These are phyloP conservation scores for Heliocidaris tuberculata DNA, from an alignment of 35 echinoderm and acorn worm genomes.

Conservation along the genomic window DNA sequence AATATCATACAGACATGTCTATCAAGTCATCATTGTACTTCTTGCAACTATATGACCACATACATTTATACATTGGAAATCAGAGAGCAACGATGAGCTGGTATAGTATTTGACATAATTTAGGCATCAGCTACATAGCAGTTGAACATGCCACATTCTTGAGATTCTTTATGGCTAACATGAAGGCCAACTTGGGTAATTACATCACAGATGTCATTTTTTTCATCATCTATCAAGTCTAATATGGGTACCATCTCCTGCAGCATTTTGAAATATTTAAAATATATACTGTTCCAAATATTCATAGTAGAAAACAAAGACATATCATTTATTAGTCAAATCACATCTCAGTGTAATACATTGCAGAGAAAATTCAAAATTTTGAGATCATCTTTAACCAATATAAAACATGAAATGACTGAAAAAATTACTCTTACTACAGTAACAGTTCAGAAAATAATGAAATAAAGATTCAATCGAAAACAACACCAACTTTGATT, in stretches of 20 bases:
- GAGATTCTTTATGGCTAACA: background rate
- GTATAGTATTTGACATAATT: constrained; percentile 2
- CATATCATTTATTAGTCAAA: too few relatives aligned
- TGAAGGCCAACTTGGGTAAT: background rate
- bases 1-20: background rate
- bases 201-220: background rate
- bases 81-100: too few relatives aligned
- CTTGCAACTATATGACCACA: background rate
- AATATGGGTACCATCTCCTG: background rate
- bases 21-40: too few relatives aligned
- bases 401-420: background rate
- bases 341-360: too few relatives aligned
- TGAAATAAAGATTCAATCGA: background rate
- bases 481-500: too few relatives aligned
- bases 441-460: too few relatives aligned
- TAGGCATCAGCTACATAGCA: background rate
- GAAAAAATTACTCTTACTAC: background rate
- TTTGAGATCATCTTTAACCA: background rate
- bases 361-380: background rate
- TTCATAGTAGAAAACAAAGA: background rate
- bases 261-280: background rate
- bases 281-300: background rate
- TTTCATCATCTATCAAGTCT: background rate
- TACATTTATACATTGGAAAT: background rate
- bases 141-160: background rate